Evolutionary conservation across 2,797 vertebrate genomes (phyloP).

Genomic region (Allochrocebus solatus): DNA sequence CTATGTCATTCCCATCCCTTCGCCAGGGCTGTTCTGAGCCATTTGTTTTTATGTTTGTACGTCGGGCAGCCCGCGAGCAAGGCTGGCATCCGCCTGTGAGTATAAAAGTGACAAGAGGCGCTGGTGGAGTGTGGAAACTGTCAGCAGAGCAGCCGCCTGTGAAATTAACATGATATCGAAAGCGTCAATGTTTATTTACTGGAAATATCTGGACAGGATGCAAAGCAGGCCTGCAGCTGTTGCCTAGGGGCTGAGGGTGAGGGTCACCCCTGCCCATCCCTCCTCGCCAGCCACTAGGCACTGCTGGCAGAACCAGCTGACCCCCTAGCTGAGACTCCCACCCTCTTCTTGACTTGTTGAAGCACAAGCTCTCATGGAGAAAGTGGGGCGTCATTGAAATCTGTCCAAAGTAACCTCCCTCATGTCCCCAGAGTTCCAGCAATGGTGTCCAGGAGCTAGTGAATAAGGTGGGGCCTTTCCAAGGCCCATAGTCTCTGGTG

Average conservation of each 20-base stretch:
- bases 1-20: constrained; percentile 76
- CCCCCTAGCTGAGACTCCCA: not conserved
- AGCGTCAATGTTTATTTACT: constrained; percentile 86
- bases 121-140: constrained; percentile 82
- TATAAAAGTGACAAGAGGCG: constrained; percentile 85
- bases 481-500: not conserved
- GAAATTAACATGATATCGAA: constrained; percentile 88
- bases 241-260: not conserved
- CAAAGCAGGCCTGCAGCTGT: constrained; percentile 55
- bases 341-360: not conserved
- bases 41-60: constrained; percentile 84
- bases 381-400: not conserved
- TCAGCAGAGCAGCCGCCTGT: constrained; percentile 87
- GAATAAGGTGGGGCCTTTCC: not conserved
- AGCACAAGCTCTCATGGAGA: not conserved
- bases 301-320: not conserved
- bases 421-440: not conserved
- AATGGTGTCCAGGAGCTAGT: not conserved
- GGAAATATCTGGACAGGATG: constrained; percentile 71
- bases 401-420: not conserved
- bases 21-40: constrained; percentile 80
- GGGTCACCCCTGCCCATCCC: not conserved
- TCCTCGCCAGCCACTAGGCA: not conserved
- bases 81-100: constrained; percentile 75
- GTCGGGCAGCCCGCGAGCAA: constrained; percentile 7